Conservation (phyloP, 2,888 invertebrate genomes). For the Drosophila nr. perissopoda region DNA sequence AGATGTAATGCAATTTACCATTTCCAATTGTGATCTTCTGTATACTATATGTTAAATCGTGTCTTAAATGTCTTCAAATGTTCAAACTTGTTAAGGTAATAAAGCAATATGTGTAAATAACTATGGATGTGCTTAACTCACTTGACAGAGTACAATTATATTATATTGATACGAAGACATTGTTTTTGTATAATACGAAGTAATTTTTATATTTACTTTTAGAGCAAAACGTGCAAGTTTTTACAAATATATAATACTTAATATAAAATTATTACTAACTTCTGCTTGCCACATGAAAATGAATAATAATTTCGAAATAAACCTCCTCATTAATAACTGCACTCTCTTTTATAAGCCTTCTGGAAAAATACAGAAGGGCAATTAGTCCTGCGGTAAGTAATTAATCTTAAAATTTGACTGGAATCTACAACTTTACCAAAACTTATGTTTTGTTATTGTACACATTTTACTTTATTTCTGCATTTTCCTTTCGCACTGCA, state of each 20-base stretch:
- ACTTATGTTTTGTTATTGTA: neutral
- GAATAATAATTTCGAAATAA: neutral
- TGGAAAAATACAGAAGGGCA: constrained; percentile 48
- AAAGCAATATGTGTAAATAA: constrained; percentile 31
- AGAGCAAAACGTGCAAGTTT: constrained; percentile 4
- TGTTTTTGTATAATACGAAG: neutral
- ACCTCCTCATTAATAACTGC: neutral
- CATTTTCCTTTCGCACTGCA: neutral
- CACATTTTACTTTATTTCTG: neutral
- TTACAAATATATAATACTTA: neutral
- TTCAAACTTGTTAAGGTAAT: constrained; percentile 23
- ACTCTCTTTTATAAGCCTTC: constrained; percentile 34
- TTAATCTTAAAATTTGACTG: neutral
- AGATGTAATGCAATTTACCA: neutral
- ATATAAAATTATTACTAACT: neutral
- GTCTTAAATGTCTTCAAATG: constrained; percentile 13
- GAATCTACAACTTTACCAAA: neutral
- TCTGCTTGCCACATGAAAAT: neutral
- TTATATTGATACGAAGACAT: neutral
- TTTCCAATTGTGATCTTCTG: neutral
- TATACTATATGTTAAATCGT: constrained; percentile 9
- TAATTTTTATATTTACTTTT: neutral
- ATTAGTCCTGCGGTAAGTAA: constrained; percentile 32
- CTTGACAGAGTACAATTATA: neutral
- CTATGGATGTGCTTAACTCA: neutral